Base-by-base conservation (phyloP, 2,888 invertebrate species). In the Luperina nickerlii region DNA sequence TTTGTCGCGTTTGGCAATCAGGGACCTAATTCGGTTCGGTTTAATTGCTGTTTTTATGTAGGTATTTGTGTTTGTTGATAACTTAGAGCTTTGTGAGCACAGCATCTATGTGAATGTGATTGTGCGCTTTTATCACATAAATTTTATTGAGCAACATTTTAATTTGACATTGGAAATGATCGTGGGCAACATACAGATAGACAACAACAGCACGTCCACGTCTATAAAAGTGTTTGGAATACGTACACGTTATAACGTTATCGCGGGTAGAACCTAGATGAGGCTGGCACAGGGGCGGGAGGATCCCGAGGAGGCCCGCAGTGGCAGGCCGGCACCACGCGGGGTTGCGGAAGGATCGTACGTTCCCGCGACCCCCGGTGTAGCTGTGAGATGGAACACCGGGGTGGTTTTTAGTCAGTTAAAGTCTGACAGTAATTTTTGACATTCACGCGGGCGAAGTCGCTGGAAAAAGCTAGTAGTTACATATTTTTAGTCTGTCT, bases 1-100 rank as follows among this genome's bases (percentile, higher is more conserved):
- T 69, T 76, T 83, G 84, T 78, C 60, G 45, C 42, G 72, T 73
- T 75, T 20, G 69, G 60, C 63, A 74, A 74, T 70, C 62, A 18
- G 48, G 32, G 27, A 70, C 48, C 67, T 74, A 73, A 75, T 72
- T 60, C 3, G 13, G 69, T 32, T 54, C 13, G 27, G 27, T 62
- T 69, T 68, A 62, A 69, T 60, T 51, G 38, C 42, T 65, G 51
- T 45, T 75, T 84, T 57, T 48, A 32, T 42, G 24, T 68, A 18
- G 0, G 20, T 54, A 42, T 32, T 70, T 73, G 24, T 24, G 54
- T 73, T 32, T 38, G 2, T 7, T 18, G n/a, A 57, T 11, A 27
- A 4, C 8, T 65, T 81, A 60, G 1, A 32, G 15, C 15, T 54
- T 20, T n/a, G 38, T 57, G 48, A 45, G n/a, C 4, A 38, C 18